Base-by-base conservation (phyloP, 2,888 invertebrate species). In the Eubasilissa splendida region DNA sequence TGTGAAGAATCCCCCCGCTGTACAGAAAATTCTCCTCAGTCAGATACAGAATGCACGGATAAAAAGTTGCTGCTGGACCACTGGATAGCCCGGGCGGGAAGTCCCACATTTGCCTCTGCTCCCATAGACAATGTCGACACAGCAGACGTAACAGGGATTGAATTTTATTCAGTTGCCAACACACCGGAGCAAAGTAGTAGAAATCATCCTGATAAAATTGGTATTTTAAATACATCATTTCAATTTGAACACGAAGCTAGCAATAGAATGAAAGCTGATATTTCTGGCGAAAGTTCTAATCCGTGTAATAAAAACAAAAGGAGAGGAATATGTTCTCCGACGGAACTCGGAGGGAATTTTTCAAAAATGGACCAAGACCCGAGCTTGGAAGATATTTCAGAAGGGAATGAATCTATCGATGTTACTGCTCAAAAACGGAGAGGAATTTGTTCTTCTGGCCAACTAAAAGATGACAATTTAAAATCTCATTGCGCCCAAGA, bases 361-460 rank as follows among this genome's bases (percentile, higher is more conserved):
- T 87, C 89, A 33, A 71, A 84, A 78, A 68, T 82, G 2, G 76
- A 76, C 42, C 80, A 81, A 54, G 77, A 80, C 14, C 80, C 86
- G 88, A 84, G 88, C 89, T 84, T 85, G 89, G 83, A 90, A 90
- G 85, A 89, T 82, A 89, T 90, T 8, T 89, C 90, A 77, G 89
- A 90, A 84, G 89, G 89, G 86, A 88, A 90, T 65, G 89, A 90
- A 33, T 86, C 89, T 1, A 88, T 87, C 81, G 89, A 87, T 83
- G 84, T 91, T 60, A 89, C 89, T 83, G 87, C 90, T 65, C 90
- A 91, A 85, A 92, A 92, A 86, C 89, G 92, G 3, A 87, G 92
- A 77, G 92, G 91, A 8, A 92, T 92, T 84, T 92, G 91, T 85
- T 91, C 91, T 0, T 89, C 92, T 12, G 91, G 90, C 85, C 91